These are phyloP conservation scores for Oncorhynchus keta DNA, from an alignment of 2,113 vertebrate genomes.

Conservation along the genomic window DNA sequence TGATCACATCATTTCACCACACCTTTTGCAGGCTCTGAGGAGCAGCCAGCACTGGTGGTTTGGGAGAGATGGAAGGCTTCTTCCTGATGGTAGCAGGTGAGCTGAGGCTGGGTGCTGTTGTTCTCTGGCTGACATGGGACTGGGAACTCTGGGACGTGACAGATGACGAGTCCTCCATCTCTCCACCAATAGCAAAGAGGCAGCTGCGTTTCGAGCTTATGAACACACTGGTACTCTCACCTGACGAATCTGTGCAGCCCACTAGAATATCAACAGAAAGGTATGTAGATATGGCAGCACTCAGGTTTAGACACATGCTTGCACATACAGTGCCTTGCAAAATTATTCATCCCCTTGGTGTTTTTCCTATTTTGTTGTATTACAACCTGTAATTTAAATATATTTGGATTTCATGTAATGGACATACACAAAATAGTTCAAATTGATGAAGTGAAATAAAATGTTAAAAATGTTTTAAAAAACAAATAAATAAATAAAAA, in stretches of 20 bases:
- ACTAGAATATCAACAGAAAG: constrained; percentile 36
- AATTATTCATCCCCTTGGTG: too few relatives aligned
- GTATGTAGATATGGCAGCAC: neutral
- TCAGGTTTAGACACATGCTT: too few relatives aligned
- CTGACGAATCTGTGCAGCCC: constrained; percentile 69
- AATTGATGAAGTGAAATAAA: too few relatives aligned
- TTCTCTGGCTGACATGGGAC: constrained; percentile 3
- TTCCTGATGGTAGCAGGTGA: constrained; percentile 47
- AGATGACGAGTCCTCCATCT: constrained; percentile 52
- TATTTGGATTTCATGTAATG: too few relatives aligned
- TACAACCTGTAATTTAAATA: too few relatives aligned
- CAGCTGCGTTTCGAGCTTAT: constrained; percentile 69
- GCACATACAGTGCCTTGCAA: neutral
- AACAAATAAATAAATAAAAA: too few relatives aligned
- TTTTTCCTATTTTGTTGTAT: too few relatives aligned
- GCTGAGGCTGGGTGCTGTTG: constrained; percentile 41
- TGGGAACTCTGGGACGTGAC: constrained; percentile 40
- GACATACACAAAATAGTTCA: too few relatives aligned
- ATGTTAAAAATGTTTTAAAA: too few relatives aligned
- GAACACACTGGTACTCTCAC: constrained; percentile 60
- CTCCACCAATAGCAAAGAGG: constrained; percentile 65
- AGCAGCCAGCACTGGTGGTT: constrained; percentile 40
- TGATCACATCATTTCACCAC: neutral
- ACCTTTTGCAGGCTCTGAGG: constrained; percentile 34
- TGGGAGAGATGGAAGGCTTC: constrained; percentile 35